Conservation (phyloP, 1,140 invertebrate genomes). For the Piezodorus guildinii region DNA sequence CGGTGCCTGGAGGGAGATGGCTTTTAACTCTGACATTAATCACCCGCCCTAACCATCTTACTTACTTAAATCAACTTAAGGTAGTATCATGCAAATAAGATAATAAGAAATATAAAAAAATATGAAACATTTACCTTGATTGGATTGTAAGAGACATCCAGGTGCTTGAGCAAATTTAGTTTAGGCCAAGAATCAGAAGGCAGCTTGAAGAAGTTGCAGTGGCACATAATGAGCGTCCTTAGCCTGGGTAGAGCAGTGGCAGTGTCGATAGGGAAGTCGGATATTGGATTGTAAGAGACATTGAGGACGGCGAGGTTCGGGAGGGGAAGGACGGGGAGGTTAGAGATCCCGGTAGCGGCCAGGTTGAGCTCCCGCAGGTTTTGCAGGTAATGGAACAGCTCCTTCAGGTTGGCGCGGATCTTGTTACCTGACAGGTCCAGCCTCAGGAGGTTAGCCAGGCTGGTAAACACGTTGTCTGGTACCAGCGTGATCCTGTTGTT, state of each 20-base stretch:
- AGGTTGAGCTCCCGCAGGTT: conserved; percentile 63
- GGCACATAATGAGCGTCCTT: conserved; percentile 49
- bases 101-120: no score
- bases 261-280: conserved; percentile 45
- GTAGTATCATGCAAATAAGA: no score
- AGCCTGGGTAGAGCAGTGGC: conserved; percentile 51
- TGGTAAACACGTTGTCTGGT: conserved; percentile 79
- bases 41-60: no score
- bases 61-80: no score
- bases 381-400: conserved; percentile 75
- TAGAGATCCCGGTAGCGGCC: conserved; percentile 57
- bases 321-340: conserved; percentile 57
- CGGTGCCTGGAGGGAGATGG: no score
- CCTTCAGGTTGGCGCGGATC: conserved; percentile 74
- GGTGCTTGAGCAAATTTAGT: conserved; percentile 43
- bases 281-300: conserved; percentile 59
- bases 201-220: conserved; percentile 51
- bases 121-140: conserved; percentile 41
- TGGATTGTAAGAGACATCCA: conserved; percentile 53
- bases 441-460: conserved; percentile 59
- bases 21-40: no score
- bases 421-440: conserved; percentile 70
- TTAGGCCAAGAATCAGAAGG: conserved; percentile 48
- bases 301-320: conserved; percentile 60
- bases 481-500: conserved; percentile 71